A percentile compares a stretch with the other conserved stretches of the same genome.
These are phyloP conservation scores for Danio choprae DNA, from an alignment of 2,797 vertebrate species.

Conservation along the genomic window DNA sequence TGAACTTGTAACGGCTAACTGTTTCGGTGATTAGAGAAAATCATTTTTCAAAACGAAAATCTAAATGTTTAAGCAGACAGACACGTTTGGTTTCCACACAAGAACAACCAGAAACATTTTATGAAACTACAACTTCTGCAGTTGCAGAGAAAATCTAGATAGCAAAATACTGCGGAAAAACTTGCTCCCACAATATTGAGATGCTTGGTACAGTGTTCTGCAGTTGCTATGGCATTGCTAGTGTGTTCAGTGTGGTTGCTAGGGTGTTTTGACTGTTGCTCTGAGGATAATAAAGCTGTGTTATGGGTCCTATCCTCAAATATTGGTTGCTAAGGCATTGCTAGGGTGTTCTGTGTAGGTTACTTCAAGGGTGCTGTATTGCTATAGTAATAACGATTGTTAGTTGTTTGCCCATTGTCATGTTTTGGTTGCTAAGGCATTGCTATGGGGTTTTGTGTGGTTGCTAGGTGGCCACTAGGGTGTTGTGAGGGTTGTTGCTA, in stretches of 20 bases:
- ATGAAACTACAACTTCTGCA: not conserved
- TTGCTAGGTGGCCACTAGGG: not conserved
- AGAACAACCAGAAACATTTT: constrained; percentile 8
- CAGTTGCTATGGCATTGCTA: not conserved
- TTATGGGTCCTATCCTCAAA: no score
- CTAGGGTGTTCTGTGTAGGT: no score
- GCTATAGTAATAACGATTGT: no score
- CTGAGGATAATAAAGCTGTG: not conserved
- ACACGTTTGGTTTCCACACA: constrained; percentile 9
- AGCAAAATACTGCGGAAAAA: not conserved
- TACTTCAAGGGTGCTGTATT: no score
- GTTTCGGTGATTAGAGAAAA: constrained; percentile 29
- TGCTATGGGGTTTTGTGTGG: not conserved
- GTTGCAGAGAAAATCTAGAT: not conserved
- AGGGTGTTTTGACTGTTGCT: no score
- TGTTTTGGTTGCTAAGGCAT: no score
- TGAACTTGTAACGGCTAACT: constrained; percentile 40
- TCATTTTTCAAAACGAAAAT: constrained; percentile 7
- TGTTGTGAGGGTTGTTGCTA: not conserved
- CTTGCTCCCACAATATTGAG: not conserved
- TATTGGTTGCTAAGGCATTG: no score
- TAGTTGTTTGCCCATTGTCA: no score
- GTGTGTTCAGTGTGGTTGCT: not conserved
- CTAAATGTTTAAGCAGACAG: constrained; percentile 27
- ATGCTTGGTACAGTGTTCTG: not conserved